Base-by-base conservation (phyloP, 2,888 invertebrate genomes). In the Sympetrum striolatum region DNA sequence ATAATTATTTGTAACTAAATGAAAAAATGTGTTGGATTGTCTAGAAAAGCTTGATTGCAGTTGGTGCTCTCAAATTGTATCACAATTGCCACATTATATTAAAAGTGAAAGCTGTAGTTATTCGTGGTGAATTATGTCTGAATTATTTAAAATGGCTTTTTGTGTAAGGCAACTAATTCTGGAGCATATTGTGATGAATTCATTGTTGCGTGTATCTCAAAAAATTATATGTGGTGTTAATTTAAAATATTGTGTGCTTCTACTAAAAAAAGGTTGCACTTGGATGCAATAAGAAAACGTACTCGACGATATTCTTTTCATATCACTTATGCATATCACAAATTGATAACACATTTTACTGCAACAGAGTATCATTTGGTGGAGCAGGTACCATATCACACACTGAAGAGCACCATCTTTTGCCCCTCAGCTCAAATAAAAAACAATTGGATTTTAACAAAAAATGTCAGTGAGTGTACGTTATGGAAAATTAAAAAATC, bases 401-500 rank as follows among this genome's bases (percentile, higher is more conserved):
- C 35, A 60, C 86, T 35, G 60, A 86, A 60, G 86, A 86, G 86
- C 86, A 86, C 86, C 64, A 64, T 86, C 86, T 64, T 86, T 86
- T 37, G 86, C 86, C 86, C 86, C 86, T 86, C 86, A 86, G 86
- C 86, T 86, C 64, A 86, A 82, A 58, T 53, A 60, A 86, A 44
- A 86, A 86, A 86, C 58, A 86, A 86, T 37, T 86, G 60, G 86
- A 60, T 86, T 60, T 37, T 53, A 64, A 92, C 93, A 92, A 93
- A 93, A 94, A 94, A 94, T 94, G 94, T 95, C 94, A 94, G 94
- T 95, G 95, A 95, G 95, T 95, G 95, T 95, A 95, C 94, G 94
- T 94, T 94, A 94, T 93, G 93, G 94, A 94, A 90, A 91, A 91
- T 91, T 94, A 86, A 86, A 86, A 93, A 94, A 95, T 94, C 94